Conservation (phyloP, 2,113 vertebrate species). For the Ariopsis seemanni region DNA sequence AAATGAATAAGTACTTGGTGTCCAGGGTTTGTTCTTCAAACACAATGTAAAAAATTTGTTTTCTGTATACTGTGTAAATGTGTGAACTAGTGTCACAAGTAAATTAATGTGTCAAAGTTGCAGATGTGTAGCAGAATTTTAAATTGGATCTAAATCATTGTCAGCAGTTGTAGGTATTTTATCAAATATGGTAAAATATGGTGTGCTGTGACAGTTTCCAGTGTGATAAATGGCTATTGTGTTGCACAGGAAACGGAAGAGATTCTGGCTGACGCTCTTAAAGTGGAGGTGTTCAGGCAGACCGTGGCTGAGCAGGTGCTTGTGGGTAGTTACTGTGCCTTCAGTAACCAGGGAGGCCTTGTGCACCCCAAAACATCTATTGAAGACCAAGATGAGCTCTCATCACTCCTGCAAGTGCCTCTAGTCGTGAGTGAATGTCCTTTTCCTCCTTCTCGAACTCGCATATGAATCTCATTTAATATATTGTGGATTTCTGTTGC, state of each 20-base stretch:
- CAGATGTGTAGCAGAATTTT: not conserved
- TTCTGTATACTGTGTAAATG: not conserved
- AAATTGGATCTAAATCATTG: not conserved
- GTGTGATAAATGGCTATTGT: not conserved
- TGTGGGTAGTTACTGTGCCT: conserved; percentile 92
- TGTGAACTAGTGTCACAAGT: not conserved
- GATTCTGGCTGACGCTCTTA: conserved; percentile 91
- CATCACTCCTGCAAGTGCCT: conserved; percentile 93
- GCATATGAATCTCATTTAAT: not conserved
- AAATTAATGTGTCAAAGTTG: not conserved
- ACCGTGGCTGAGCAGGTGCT: conserved; percentile 94
- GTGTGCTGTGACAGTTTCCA: not conserved
- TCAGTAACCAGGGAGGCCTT: conserved; percentile 95
- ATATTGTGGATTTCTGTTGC: not conserved
- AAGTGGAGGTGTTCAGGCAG: conserved; percentile 97
- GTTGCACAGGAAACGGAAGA: conserved; percentile 91
- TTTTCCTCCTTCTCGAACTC: not conserved
- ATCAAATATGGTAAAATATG: not conserved
- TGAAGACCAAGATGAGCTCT: conserved; percentile 96
- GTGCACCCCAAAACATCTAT: conserved; percentile 94
- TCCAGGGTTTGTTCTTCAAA: not conserved
- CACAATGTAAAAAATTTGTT: not conserved
- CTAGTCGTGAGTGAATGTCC: conserved; percentile 84
- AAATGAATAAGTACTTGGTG: not conserved
- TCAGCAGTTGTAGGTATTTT: not conserved